These are phyloP conservation scores for Sclerodermus sp. DNA, from an alignment of 2,888 invertebrate genomes.

Conservation along the genomic window DNA sequence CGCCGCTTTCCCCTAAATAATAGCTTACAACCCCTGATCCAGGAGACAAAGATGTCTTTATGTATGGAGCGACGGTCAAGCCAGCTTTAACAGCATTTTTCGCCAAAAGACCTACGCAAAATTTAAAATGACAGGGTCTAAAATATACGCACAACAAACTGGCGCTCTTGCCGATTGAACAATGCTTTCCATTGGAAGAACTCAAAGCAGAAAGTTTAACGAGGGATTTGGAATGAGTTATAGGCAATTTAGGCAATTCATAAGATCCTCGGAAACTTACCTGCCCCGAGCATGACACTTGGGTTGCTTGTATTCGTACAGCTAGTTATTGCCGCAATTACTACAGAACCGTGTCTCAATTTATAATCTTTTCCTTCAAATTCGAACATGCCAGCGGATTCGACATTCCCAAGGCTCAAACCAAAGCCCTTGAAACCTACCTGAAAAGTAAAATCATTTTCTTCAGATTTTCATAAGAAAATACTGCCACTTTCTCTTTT, in stretches of 20 bases:
- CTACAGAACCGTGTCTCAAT: slow-evolving; percentile 87
- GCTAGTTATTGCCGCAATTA: slow-evolving; percentile 96
- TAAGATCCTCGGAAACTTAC: too few relatives aligned
- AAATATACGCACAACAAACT: too few relatives aligned
- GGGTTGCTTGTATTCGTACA: slow-evolving; percentile 99
- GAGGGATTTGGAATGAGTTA: too few relatives aligned
- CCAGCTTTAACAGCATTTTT: slow-evolving; percentile 94
- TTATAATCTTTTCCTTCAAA: slow-evolving; percentile 80
- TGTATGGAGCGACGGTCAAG: slow-evolving; percentile 84
- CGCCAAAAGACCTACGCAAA: slow-evolving; percentile 73
- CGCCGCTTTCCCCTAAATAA: slow-evolving; percentile 86
- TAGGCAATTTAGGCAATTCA: too few relatives aligned
- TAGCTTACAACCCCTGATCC: slow-evolving; percentile 95
- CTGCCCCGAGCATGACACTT: slow-evolving; percentile 97
- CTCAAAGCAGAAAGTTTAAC: too few relatives aligned
- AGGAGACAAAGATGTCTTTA: slow-evolving; percentile 96
- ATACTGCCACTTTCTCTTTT: too few relatives aligned
- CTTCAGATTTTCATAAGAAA: not conserved
- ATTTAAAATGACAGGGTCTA: too few relatives aligned
- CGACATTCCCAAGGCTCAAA: slow-evolving; percentile 67
- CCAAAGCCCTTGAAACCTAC: slow-evolving; percentile 93
- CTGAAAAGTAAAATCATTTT: slow-evolving; percentile 58
- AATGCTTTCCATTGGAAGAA: not conserved
- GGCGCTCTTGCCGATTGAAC: not conserved
- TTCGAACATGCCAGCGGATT: slow-evolving; percentile 71